Evolutionary conservation across 2,888 invertebrate species (phyloP).

Genomic region (Cantharis rustica): DNA sequence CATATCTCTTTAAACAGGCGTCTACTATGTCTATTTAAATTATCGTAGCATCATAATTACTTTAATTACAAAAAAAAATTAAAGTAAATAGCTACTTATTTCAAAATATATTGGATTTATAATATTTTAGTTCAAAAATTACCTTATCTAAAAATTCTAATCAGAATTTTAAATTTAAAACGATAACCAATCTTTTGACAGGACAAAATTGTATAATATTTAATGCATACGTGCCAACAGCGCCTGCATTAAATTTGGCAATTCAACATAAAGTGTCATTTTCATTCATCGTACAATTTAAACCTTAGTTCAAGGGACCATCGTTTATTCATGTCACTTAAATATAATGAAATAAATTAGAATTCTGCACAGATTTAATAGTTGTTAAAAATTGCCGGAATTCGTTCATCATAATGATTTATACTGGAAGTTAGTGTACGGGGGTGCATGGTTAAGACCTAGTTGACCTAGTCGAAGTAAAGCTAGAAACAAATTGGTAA

Average conservation of each 20-base stretch:
- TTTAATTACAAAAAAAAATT: too few relatives aligned
- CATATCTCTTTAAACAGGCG: too few relatives aligned
- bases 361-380: neutral
- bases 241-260: neutral
- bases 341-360: neutral
- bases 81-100: too few relatives aligned
- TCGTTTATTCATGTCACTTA: neutral
- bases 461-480: neutral
- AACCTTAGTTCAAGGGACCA: neutral
- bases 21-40: too few relatives aligned
- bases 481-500: neutral
- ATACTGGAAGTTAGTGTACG: neutral
- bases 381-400: neutral
- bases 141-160: too few relatives aligned
- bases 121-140: too few relatives aligned
- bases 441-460: neutral
- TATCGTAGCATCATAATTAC: too few relatives aligned
- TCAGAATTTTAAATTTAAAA: too few relatives aligned
- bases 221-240: neutral
- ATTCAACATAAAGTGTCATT: neutral
- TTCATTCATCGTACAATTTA: neutral
- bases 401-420: neutral
- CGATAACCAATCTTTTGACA: neutral
- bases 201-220: neutral
- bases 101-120: too few relatives aligned